phyloP scores from a whole-genome alignment of 2,888 invertebrate genomes.

The Idaea aversata region DNA sequence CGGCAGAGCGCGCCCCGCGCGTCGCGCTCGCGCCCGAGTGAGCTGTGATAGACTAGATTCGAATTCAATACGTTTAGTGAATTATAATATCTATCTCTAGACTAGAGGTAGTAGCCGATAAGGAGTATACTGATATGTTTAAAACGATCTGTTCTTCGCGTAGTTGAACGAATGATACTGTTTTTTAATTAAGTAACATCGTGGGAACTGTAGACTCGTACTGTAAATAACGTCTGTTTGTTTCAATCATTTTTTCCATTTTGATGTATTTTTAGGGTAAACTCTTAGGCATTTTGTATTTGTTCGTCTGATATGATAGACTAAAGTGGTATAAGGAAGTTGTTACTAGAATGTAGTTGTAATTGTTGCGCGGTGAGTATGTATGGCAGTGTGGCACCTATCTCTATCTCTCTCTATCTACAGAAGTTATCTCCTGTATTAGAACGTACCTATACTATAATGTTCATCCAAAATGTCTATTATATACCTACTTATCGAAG shows the following conservation, averaged over 20 bases:
- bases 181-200: conserved; percentile 54
- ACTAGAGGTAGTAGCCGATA: conserved; percentile 50
- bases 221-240: conserved; percentile 67
- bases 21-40: conserved; percentile 31
- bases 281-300: conserved; percentile 73
- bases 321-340: conserved; percentile 54
- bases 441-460: neutral
- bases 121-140: conserved; percentile 44
- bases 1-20: conserved; percentile 31
- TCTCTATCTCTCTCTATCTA: conserved; percentile 6
- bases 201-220: conserved; percentile 55
- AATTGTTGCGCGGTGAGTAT: conserved; percentile 56
- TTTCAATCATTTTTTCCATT: conserved; percentile 69
- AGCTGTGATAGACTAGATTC: conserved; percentile 77
- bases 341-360: conserved; percentile 61
- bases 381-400: conserved; percentile 33
- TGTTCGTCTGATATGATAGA: conserved; percentile 59
- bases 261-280: conserved; percentile 74
- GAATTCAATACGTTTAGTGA: conserved; percentile 58
- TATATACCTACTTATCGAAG: conserved; percentile 16
- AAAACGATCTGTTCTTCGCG: conserved; percentile 46
- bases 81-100: conserved; percentile 55
- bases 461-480: conserved; percentile 2
- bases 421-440: neutral
- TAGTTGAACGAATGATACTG: conserved; percentile 50